Conservation (phyloP, 2,888 invertebrate genomes). For the Oligia fasciuncula region DNA sequence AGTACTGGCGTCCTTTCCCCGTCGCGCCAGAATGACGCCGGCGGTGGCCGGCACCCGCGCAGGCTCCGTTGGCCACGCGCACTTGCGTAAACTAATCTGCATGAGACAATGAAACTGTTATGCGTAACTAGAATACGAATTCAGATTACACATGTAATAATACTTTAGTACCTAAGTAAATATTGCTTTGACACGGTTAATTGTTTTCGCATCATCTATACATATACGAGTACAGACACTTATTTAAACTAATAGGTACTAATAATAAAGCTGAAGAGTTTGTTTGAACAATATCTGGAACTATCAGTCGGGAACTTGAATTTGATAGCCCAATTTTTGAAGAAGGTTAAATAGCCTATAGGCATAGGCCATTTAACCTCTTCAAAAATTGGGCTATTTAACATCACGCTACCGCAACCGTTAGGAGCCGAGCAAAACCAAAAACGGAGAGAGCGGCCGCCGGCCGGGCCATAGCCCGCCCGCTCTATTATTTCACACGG, state of each 20-base stretch:
- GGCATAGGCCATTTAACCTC: too few species aligned
- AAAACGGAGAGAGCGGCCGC: too few species aligned
- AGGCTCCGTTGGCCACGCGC: conserved; percentile 59
- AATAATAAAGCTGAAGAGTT: not conserved
- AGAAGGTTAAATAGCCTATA: not conserved
- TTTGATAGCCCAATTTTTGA: not conserved
- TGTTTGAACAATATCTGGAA: not conserved
- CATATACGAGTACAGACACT: not conserved
- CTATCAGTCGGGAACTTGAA: not conserved
- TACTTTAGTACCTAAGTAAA: conserved; percentile 25
- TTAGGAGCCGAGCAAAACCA: not conserved
- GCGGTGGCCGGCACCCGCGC: conserved; percentile 31
- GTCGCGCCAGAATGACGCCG: conserved; percentile 37
- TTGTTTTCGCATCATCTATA: conserved; percentile 9
- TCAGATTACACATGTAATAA: conserved; percentile 49
- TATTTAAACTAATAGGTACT: not conserved
- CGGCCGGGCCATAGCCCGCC: not conserved
- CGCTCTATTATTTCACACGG: too few species aligned
- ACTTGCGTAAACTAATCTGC: conserved; percentile 73
- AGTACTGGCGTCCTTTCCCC: conserved; percentile 63
- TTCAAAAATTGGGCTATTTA: too few species aligned
- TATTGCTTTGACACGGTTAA: conserved; percentile 8
- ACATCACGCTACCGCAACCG: not conserved
- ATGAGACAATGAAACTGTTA: conserved; percentile 71
- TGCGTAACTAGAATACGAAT: conserved; percentile 45